A percentile compares a stretch with the other conserved stretches of the same genome.
Conservation (phyloP, 2,888 invertebrate species). For the Agrilus biguttatus region DNA sequence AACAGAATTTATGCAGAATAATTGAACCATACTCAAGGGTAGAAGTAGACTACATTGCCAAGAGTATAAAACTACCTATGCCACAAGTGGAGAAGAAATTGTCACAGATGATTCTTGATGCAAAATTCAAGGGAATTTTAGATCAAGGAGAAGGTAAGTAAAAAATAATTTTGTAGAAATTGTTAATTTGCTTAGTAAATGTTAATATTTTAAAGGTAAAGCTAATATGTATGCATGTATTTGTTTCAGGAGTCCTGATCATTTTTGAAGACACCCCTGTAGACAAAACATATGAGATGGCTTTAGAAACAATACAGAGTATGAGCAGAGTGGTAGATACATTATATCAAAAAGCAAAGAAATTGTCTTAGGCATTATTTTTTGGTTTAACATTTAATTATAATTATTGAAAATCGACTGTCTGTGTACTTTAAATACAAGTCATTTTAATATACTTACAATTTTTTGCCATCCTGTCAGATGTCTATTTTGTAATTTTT, state of each 20-base stretch:
- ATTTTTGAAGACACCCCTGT: slow-evolving; percentile 91
- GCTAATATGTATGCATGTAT: background rate
- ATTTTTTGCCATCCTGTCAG: too few relatives aligned
- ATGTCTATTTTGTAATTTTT: too few relatives aligned
- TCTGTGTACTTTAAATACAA: too few relatives aligned
- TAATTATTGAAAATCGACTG: too few relatives aligned
- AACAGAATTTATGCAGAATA: slow-evolving; percentile 96
- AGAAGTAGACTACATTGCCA: slow-evolving; percentile 84
- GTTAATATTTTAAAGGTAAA: too few relatives aligned
- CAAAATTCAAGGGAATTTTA: slow-evolving; percentile 91
- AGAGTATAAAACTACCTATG: slow-evolving; percentile 79
- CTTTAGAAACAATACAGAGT: slow-evolving; percentile 93
- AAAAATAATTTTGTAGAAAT: slow-evolving; percentile 3
- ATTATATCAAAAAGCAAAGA: slow-evolving; percentile 97
- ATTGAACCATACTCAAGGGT: slow-evolving; percentile 98
- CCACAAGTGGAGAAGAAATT: slow-evolving; percentile 94
- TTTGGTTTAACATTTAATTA: slow-evolving; percentile 4
- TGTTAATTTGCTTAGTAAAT: too few relatives aligned
- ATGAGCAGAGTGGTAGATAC: slow-evolving; percentile 99
- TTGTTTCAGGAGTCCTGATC: slow-evolving; percentile 65
- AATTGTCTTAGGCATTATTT: slow-evolving; percentile 60
- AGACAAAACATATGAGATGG: slow-evolving; percentile 95
- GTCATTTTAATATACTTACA: too few relatives aligned
- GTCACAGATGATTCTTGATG: slow-evolving; percentile 99
- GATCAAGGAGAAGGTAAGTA: slow-evolving; percentile 81